Base-by-base conservation (phyloP, 2,888 invertebrate species). In the Nemotelus nigrinus region DNA sequence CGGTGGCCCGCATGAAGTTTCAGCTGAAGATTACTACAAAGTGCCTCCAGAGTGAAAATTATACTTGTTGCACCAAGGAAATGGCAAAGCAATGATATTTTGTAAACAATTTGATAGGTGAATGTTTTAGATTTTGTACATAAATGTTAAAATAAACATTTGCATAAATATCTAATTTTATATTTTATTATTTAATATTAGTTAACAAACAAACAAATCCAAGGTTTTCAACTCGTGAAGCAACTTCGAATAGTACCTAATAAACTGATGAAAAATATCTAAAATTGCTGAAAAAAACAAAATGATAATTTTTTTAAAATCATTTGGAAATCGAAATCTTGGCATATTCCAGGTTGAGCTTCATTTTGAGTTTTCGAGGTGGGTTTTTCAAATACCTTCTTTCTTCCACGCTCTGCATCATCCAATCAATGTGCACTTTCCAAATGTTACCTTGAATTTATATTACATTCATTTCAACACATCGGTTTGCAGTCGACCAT, bases 401-500 rank as follows among this genome's bases (percentile, higher is more conserved):
- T 25, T 25, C 25, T 25, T 25, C 25, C 25, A 25, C 25, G 25
- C 25, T 25, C 25, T 25, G 25, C 25, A 25, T 25, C 25, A 25
- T 25, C 25, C 25, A 25, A 25, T 25, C 25, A 25, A 25, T 25
- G 25, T 25, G 25, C 25, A 25, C 25, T 25, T 25, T 25, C 25
- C 53, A 7, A 53, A 53, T 53, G 1, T 53, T 53, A 7, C 10
- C 53, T 53, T 7, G 6, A 53, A 53, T 53, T 53, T 53, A 7
- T 53, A 7, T 53, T 10, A 7, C 53, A 10, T 1, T 53, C 53
- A 10, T 53, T 53, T 82, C 85, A 86, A 80, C 82, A 85, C 44
- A 90, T 88, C 76, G 90, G 88, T 83, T 87, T 89, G 82, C 91
- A 90, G 72, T 91, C 90, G 88, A 93, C 85, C 92, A 94, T 93